These are phyloP conservation scores for Crotalus horridus DNA, from an alignment of 2,113 vertebrate species.

Conservation along the genomic window DNA sequence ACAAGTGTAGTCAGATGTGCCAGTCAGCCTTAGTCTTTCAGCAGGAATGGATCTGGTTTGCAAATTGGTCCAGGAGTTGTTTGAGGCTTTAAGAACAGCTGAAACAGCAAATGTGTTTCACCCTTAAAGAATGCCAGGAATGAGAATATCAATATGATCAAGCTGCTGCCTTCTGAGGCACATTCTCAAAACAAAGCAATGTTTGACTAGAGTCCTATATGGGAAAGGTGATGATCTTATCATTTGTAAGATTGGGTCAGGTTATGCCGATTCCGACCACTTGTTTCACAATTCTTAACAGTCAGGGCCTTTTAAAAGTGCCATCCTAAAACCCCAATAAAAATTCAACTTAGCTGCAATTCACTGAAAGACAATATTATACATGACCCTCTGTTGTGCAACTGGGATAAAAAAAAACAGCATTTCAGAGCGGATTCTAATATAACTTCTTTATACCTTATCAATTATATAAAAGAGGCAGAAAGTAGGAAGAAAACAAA, in stretches of 20 bases:
- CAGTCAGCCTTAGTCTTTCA: constrained; percentile 46
- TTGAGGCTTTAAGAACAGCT: constrained; percentile 57
- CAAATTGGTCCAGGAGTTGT: constrained; percentile 50
- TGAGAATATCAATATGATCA: background rate
- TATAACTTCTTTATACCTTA: constrained; percentile 33
- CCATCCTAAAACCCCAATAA: constrained; percentile 23
- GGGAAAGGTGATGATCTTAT: constrained; percentile 25
- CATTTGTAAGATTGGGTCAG: constrained; percentile 33
- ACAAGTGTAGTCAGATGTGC: constrained; percentile 52
- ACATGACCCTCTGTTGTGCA: constrained; percentile 16
- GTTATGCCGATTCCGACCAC: constrained; percentile 9
- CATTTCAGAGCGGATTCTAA: constrained; percentile 53
- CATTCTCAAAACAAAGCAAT: constrained; percentile 23
- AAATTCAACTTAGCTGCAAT: constrained; percentile 29
- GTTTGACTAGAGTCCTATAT: constrained; percentile 21
- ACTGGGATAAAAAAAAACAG: constrained; percentile 51
- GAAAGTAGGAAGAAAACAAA: constrained; percentile 20
- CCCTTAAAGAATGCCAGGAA: constrained; percentile 50
- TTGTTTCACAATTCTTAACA: background rate
- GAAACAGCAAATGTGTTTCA: constrained; percentile 62
- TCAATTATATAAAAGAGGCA: constrained; percentile 42
- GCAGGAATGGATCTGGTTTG: constrained; percentile 44
- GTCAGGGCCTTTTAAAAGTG: constrained; percentile 27
- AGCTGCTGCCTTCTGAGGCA: constrained; percentile 25
- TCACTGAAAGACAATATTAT: constrained; percentile 33